phyloP scores from a whole-genome alignment of 2,888 invertebrate species.

The Agonopterix heracliana region DNA sequence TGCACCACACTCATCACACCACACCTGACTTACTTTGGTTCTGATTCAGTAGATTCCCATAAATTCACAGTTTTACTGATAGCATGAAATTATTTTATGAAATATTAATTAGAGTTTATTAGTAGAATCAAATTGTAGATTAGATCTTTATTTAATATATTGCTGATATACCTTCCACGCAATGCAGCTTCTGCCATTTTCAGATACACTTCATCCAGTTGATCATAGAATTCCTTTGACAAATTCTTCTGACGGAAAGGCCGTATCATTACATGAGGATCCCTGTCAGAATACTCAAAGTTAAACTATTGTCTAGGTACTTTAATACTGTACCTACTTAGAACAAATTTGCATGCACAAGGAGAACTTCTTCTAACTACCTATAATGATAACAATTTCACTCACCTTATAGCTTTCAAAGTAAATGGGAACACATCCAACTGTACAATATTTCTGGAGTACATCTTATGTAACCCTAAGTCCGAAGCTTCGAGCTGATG shows the following conservation, averaged over 20 bases:
- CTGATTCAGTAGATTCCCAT: slow-evolving; percentile 42
- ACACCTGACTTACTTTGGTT: slow-evolving; percentile 39
- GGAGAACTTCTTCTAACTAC: too few species aligned
- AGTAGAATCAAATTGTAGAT: too few species aligned
- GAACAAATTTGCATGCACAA: neutral
- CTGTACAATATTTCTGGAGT: slow-evolving; percentile 79
- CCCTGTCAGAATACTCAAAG: slow-evolving; percentile 27
- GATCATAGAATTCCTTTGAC: slow-evolving; percentile 70
- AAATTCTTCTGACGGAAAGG: slow-evolving; percentile 80
- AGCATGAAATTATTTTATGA: slow-evolving; percentile 37
- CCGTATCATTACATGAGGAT: slow-evolving; percentile 63
- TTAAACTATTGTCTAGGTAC: too few species aligned
- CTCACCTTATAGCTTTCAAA: slow-evolving; percentile 74
- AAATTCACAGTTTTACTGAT: slow-evolving; percentile 58
- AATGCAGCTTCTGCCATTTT: slow-evolving; percentile 76
- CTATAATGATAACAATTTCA: neutral
- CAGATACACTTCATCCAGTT: slow-evolving; percentile 73
- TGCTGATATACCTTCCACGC: slow-evolving; percentile 68
- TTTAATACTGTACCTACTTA: too few species aligned
- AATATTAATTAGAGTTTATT: too few species aligned
- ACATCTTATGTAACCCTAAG: slow-evolving; percentile 77
- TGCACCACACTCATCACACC: neutral
- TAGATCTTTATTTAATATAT: neutral
- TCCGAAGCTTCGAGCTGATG: slow-evolving; percentile 83
- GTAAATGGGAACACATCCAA: slow-evolving; percentile 80